Percentiles rank a stretch among this genome's conserved stretches.
phyloP scores from a whole-genome alignment of 2,113 vertebrate species.

The Puntigrus tetrazona region DNA sequence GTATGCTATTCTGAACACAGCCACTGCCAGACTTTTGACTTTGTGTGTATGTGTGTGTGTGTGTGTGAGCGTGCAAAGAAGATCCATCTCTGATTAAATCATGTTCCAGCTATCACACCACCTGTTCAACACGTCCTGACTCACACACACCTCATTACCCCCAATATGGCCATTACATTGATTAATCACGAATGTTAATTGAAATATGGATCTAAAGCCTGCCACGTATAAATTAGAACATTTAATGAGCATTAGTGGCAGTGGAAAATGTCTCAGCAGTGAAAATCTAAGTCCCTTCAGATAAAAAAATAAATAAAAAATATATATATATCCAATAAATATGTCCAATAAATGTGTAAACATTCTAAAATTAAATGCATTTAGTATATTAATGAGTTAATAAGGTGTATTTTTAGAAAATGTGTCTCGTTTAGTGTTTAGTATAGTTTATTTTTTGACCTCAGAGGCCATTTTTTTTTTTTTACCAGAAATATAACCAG shows the following conservation, averaged over 20 bases:
- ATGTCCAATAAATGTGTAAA: too few species aligned
- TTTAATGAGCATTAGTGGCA: conserved; percentile 30
- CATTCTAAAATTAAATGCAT: not conserved
- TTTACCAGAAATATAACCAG: not conserved
- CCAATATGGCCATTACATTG: conserved; percentile 46
- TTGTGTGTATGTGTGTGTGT: conserved; percentile 9
- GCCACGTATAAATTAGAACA: conserved; percentile 26
- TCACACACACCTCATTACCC: conserved; percentile 37
- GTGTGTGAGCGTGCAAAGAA: not conserved
- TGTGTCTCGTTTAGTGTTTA: not conserved
- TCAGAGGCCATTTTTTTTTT: not conserved
- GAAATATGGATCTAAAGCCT: conserved; percentile 37
- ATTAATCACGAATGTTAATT: conserved; percentile 46
- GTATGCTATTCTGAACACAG: not conserved
- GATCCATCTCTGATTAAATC: conserved; percentile 48
- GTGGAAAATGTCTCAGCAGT: not conserved
- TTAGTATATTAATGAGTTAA: not conserved
- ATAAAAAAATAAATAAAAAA: too few species aligned
- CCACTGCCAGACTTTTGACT: not conserved
- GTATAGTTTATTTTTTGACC: not conserved
- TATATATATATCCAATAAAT: too few species aligned
- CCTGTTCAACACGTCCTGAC: conserved; percentile 42
- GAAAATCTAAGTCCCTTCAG: not conserved
- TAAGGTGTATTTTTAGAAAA: not conserved
- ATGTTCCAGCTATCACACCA: conserved; percentile 46